Evolutionary conservation across 2,888 invertebrate species (phyloP), one percentile per base, ranked within the genome.

Genomic region (Sicus ferrugineus): DNA sequence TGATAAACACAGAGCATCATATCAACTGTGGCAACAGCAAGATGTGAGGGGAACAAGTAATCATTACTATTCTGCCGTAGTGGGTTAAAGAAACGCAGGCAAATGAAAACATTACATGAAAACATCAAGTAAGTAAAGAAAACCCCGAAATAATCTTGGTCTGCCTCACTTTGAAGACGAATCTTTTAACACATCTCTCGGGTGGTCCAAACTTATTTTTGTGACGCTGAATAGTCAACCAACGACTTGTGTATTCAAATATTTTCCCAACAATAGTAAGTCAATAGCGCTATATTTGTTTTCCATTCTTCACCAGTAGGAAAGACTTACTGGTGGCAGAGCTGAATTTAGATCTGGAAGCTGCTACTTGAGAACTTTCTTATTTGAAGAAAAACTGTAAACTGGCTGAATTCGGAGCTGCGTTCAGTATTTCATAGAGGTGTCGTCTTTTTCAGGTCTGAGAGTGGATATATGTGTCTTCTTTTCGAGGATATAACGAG

Each of bases 161-260:
- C 50, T 3, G 11, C 19, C 7, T 4, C n/a, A 26, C 14, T 54
- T 1, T 28, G 54, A 54, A 54, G 26, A 54, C 26, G n/a, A n/a
- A 21, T 50, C 6, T 26, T 14, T 54, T 26, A 54, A 54, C 54
- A 28, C 54, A 14, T 54, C 54, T 9, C 54, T 14, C 28, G 54
- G 23, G 54, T 54, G 54, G 54, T 54, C 54, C 28, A 28, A 42
- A n/a, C 46, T n/a, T 50, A 50, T 50, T 19, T 54, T 23, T 54
- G 42, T 14, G 42, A n/a, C n/a, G n/a, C 14, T 42, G 16, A 16
- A 9, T 4, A 42, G 16, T 14, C 42, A 42, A 14, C n/a, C 16
- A 42, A 42, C n/a, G 14, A n/a, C 42, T 9, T 42, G 9, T 42
- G 9, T 4, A 42, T 42, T n/a, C 1, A 1, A 1, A 3, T 54